Percentiles rank a stretch among this genome's conserved stretches.
Evolutionary conservation across 2,797 vertebrate genomes (phyloP).

Genomic region (Oceanodroma leucorhoa): DNA sequence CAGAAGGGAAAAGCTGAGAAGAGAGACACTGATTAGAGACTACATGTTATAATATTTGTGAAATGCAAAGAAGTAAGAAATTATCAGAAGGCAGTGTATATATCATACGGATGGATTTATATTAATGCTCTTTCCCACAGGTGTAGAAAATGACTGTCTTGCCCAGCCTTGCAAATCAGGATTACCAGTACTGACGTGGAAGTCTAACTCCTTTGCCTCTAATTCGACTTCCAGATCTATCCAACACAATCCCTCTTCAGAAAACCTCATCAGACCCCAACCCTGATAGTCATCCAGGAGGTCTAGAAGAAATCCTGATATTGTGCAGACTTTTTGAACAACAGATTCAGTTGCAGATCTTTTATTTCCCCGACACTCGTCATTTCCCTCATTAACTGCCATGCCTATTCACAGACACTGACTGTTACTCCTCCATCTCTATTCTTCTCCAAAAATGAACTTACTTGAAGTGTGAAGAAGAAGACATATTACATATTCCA

Average conservation of each 20-base stretch:
- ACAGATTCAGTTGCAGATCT: background rate
- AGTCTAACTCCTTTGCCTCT: background rate
- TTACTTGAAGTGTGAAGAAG: background rate
- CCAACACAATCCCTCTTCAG: background rate
- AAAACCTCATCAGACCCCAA: background rate
- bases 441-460: background rate
- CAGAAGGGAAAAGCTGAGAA: conserved; percentile 84
- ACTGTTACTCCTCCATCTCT: background rate
- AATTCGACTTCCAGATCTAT: background rate
- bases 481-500: background rate
- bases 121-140: background rate
- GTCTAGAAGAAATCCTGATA: background rate
- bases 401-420: background rate
- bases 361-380: background rate
- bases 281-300: background rate
- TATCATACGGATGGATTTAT: background rate
- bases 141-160: background rate
- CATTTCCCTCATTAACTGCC: background rate
- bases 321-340: background rate
- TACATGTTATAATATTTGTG: background rate
- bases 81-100: background rate
- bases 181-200: background rate
- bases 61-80: background rate
- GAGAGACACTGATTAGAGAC: background rate
- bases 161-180: background rate